Evolutionary conservation across 2,888 invertebrate species (phyloP).

Genomic region (Morinoia aosen): DNA sequence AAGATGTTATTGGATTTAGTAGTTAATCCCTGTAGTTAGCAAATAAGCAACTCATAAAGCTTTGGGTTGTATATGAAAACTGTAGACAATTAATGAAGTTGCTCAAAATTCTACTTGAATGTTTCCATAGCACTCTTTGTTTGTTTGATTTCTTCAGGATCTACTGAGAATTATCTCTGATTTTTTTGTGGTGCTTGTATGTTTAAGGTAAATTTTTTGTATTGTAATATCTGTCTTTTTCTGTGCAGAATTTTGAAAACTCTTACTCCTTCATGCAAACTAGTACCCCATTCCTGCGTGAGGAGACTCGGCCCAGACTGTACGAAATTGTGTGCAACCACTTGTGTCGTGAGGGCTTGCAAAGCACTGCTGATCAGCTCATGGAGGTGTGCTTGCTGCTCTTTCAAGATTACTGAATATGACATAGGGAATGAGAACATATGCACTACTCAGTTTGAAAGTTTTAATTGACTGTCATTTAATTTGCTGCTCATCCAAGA

Average conservation of each 20-base stretch:
- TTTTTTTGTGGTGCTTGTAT: not conserved
- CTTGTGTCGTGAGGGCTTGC: constrained; percentile 93
- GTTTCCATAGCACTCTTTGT: too few species aligned
- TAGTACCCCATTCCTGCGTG: constrained; percentile 71
- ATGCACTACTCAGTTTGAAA: too few species aligned
- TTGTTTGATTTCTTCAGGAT: too few species aligned
- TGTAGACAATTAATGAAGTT: too few species aligned
- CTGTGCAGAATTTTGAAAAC: constrained; percentile 45
- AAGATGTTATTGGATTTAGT: too few species aligned
- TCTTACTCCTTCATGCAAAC: constrained; percentile 30
- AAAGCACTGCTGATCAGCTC: constrained; percentile 90
- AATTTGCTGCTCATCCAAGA: not conserved
- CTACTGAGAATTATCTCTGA: not conserved
- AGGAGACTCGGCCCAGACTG: constrained; percentile 72
- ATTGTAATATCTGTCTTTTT: not conserved
- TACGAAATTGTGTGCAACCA: constrained; percentile 95
- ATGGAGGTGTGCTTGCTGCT: constrained; percentile 74
- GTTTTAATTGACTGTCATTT: too few species aligned
- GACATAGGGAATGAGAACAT: too few species aligned
- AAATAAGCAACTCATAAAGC: too few species aligned
- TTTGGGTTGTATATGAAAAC: too few species aligned
- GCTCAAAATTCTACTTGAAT: too few species aligned
- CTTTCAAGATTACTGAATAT: too few species aligned
- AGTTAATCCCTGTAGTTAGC: too few species aligned
- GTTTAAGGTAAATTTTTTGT: not conserved